Evolutionary conservation across 2,797 vertebrate genomes (phyloP).

Genomic region (Thamnophis elegans): DNA sequence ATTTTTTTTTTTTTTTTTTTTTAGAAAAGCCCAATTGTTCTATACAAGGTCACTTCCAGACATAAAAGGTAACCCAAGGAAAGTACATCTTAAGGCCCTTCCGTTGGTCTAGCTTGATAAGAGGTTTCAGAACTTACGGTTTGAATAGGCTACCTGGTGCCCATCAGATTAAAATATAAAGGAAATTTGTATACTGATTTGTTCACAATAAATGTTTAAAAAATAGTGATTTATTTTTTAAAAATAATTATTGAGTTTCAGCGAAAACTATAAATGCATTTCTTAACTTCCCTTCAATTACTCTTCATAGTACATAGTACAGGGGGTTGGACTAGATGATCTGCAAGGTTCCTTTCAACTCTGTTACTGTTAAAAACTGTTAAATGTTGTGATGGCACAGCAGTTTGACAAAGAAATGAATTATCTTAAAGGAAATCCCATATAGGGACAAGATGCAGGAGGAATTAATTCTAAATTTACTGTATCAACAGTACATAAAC

Average conservation of each 20-base stretch:
- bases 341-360: too few relatives aligned
- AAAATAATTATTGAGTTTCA: background rate
- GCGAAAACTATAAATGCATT: too few relatives aligned
- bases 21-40: background rate
- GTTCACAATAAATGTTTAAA: background rate
- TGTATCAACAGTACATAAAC: background rate
- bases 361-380: too few relatives aligned
- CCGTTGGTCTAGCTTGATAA: background rate
- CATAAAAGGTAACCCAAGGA: background rate
- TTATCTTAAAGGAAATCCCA: background rate
- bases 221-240: background rate
- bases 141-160: background rate
- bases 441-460: background rate
- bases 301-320: too few relatives aligned
- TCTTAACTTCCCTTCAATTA: too few relatives aligned
- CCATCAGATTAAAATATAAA: background rate
- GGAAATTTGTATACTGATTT: background rate
- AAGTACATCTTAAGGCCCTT: background rate
- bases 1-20: background rate
- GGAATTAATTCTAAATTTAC: background rate
- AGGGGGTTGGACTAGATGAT: too few relatives aligned
- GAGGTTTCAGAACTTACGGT: background rate
- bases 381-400: background rate
- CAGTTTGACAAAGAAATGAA: background rate
- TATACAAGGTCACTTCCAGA: background rate